Evolutionary conservation across 2,888 invertebrate genomes (phyloP), one percentile per base, ranked within the genome.

Genomic region (Heliconius ismenius): DNA sequence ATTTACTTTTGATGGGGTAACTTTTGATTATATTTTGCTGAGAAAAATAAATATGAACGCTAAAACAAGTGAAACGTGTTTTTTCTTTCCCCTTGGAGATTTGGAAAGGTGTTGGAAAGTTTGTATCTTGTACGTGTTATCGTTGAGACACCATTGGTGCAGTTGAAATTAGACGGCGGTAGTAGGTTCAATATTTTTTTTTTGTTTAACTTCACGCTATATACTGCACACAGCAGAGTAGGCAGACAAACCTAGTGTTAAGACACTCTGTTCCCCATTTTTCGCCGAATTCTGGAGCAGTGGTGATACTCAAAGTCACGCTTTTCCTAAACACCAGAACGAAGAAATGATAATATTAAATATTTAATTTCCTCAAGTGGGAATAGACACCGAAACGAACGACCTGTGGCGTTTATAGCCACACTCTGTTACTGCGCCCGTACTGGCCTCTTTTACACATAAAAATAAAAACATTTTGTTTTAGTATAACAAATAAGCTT

Each of bases 21-120:
- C 69, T 70, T 70, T 54, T 54, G 69, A 70, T 70, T 70, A 70
- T 70, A 39, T 65, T 65, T 65, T 39, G 65, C 39, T 13, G n/a
- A 39, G 39, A 65, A 65, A 24, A 65, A 65, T 65, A 65, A 65
- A 65, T 65, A 65, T 39, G 28, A 32, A 64, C 3, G 39, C 21
- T 65, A 39, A 13, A 65, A 39, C 36, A 65, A 65, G 11, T 39
- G 10, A 13, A 36, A 36, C 36, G n/a, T 65, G n/a, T n/a, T 65
- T 65, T 62, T 62, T 62, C 13, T 39, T n/a, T 11, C 13, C 36
- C 36, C 10, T 9, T 2, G 26, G 26, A 26, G 15, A 15, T 63
- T 63, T 28, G 13, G 28, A 7, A 32, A 64, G 64, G 10, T 65
- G n/a, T 36, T 65, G n/a, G n/a, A n/a, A 36, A n/a, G 65, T n/a